These are phyloP conservation scores for Phataginus tricuspis DNA, from an alignment of 2,797 vertebrate species.

Conservation along the genomic window DNA sequence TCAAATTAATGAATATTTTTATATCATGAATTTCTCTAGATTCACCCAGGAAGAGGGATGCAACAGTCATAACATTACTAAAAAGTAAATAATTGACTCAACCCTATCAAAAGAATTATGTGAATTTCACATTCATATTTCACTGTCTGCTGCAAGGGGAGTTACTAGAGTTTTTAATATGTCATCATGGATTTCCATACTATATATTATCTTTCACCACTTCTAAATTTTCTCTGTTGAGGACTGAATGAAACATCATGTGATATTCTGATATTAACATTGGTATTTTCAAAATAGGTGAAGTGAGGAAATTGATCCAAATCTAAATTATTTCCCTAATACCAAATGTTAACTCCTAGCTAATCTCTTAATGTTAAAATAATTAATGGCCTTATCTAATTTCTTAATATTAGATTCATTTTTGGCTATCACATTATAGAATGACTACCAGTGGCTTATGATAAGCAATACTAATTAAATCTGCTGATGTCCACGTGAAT, in stretches of 20 bases:
- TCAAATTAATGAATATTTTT: background rate
- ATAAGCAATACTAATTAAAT: background rate
- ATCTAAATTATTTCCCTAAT: background rate
- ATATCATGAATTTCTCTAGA: background rate
- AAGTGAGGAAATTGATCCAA: background rate
- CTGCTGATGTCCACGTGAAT: background rate
- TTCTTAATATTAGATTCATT: background rate
- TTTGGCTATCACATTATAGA: background rate
- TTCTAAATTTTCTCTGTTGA: background rate
- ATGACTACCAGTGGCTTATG: background rate
- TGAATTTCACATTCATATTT: background rate
- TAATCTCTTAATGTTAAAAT: background rate
- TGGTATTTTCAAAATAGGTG: background rate
- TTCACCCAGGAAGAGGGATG: background rate
- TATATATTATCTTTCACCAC: background rate
- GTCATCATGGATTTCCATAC: background rate
- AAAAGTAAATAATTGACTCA: background rate
- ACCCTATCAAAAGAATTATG: background rate
- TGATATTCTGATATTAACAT: background rate
- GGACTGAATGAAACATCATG: background rate
- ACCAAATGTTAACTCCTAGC: background rate
- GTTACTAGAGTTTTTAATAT: background rate
- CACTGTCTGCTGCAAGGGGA: background rate
- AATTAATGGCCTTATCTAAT: background rate
- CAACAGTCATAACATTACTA: background rate